Evolutionary conservation across 2,888 invertebrate species (phyloP).

Genomic region (Cheilosia variabilis): DNA sequence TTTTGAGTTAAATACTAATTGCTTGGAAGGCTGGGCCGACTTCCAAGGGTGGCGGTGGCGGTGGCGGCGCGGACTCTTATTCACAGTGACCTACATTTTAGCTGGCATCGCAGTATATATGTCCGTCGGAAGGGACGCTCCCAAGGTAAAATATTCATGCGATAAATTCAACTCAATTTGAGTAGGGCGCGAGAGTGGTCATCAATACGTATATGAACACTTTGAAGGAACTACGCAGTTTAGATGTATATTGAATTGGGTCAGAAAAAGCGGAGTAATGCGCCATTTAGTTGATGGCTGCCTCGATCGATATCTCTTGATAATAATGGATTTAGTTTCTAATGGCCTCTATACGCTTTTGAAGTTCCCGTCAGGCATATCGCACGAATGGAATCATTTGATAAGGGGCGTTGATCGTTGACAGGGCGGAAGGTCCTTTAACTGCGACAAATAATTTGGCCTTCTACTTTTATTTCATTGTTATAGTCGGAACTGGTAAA

Average conservation of each 20-base stretch:
- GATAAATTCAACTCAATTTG: slow-evolving; percentile 52
- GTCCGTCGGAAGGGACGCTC: slow-evolving; percentile 5
- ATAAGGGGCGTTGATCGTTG: neutral
- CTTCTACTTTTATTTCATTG: neutral
- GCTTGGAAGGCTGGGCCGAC: slow-evolving; percentile 27
- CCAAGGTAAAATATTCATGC: slow-evolving; percentile 56
- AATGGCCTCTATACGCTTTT: slow-evolving; percentile 7
- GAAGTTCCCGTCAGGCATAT: neutral
- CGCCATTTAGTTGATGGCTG: slow-evolving; percentile 33
- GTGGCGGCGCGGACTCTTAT: neutral
- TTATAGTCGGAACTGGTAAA: no score
- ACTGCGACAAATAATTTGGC: neutral
- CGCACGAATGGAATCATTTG: no score
- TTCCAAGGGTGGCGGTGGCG: neutral
- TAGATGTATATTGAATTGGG: slow-evolving; percentile 37
- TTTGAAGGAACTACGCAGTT: slow-evolving; percentile 55
- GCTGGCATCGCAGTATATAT: neutral
- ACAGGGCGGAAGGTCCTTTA: neutral
- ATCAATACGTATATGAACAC: slow-evolving; percentile 25
- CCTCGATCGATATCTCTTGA: slow-evolving; percentile 46
- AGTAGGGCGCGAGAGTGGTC: slow-evolving; percentile 16
- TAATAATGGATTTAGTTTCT: slow-evolving; percentile 42
- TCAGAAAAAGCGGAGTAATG: slow-evolving; percentile 24
- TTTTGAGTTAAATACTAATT: slow-evolving; percentile 41
- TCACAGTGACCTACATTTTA: slow-evolving; percentile 37